Evolutionary conservation across 2,888 invertebrate genomes (phyloP), one percentile per base, ranked within the genome.

Genomic region (Tipula lateralis): DNA sequence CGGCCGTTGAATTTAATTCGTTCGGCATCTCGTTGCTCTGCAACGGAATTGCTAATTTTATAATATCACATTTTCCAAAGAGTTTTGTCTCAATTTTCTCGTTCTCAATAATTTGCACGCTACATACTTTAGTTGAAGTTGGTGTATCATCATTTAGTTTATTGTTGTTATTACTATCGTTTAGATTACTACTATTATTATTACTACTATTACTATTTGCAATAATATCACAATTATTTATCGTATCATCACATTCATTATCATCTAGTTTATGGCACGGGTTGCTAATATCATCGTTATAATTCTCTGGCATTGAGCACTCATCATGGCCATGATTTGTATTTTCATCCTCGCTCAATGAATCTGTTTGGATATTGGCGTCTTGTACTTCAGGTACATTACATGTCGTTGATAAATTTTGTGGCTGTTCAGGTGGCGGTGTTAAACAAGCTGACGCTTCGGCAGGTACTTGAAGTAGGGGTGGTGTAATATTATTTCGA

Each of bases 291-390:
- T 82, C 82, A 6, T 82, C 82, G 29, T 82, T 83, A 29, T 84
- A 82, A 83, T 66, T 39, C 9, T 84, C 84, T 16, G 82, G 32
- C 81, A 85, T 84, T 16, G 86, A 82, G 19, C 85, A 86, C n/a
- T 86, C 86, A 80, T 87, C 87, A 39, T 86, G 85, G 50, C 86
- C 86, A 66, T 66, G 66, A 16, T 84, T 91, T 0, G 91, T 90
- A 85, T 91, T 89, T 85, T 91, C 94, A 86, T 94, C 94, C 85
- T 94, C 94, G 87, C 94, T 94, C 87, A 93, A 92, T 24, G 94
- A 93, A 87, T 96, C 96, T 0, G 96, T 96, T 90, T 96, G 96
- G 88, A 96, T 96, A 84, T 95, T 95, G 0, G 96, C 96, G 87
- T 96, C 96, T 88, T 93, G 95, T n/a, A 95, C 95, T 85, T 93